phyloP scores from a whole-genome alignment of 2,797 vertebrate species.

The Crax fasciolata region DNA sequence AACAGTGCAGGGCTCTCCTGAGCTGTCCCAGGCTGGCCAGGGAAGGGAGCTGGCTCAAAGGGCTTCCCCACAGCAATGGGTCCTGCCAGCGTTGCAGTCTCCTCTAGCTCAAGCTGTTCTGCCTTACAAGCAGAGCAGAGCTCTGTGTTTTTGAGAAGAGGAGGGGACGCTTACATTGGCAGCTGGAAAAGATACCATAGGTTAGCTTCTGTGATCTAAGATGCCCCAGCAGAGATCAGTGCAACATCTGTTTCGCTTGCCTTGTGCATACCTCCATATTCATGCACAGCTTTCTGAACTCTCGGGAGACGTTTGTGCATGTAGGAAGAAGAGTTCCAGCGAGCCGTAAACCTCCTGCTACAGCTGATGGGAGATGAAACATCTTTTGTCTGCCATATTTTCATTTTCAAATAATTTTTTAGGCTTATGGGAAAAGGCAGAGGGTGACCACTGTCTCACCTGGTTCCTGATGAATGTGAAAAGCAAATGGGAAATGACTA shows the following conservation, averaged over 20 bases:
- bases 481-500: background rate
- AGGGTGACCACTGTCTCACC: background rate
- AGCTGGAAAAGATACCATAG: slow-evolving; percentile 71
- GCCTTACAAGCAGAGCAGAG: background rate
- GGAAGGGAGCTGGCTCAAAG: background rate
- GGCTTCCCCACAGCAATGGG: accelerated
- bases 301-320: slow-evolving; percentile 77
- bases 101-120: background rate
- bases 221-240: slow-evolving; percentile 75
- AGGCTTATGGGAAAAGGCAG: background rate
- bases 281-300: slow-evolving; percentile 81
- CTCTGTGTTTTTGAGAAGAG: background rate
- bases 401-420: background rate
- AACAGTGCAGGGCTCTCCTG: background rate
- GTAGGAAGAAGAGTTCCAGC: slow-evolving; percentile 75
- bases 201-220: slow-evolving; percentile 71
- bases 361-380: slow-evolving; percentile 41
- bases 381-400: background rate
- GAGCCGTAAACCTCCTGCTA: slow-evolving; percentile 70
- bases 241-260: slow-evolving; percentile 83
- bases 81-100: background rate
- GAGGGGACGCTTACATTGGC: slow-evolving; percentile 53
- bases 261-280: slow-evolving; percentile 81
- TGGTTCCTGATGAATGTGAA: background rate
- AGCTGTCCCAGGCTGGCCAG: background rate